Evolutionary conservation across 2,113 vertebrate species (phyloP), one percentile per base, ranked within the genome.

Genomic region (Panurus biarmicus): DNA sequence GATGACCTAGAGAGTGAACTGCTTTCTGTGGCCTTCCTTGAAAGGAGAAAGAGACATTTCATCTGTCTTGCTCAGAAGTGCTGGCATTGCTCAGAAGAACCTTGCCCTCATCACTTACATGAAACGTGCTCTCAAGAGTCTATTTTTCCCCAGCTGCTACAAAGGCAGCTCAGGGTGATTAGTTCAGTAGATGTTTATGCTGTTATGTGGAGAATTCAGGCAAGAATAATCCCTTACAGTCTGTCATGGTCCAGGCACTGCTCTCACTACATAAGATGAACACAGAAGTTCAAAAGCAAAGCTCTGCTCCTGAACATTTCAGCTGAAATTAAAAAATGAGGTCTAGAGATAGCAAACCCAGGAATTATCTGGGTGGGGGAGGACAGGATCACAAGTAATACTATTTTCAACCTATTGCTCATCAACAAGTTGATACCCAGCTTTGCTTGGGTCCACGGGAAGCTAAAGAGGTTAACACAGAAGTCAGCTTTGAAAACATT

Each of bases 1-100:
- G 20, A 48, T 57, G 0, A 6, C 62, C 85, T 47, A 44, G n/a
- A 45, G 26, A 29, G 35, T 66, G n/a, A 87, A 67, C 71, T 75
- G 23, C 36, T 80, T 26, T 35, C 51, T 45, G 16, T 50, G 47
- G 47, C n/a, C 62, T 88, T 61, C 44, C 42, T 50, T 50, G 87
- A 70, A 75, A 85, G 71, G 20, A 94, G 71, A 91, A 90, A 87
- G 53, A 87, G 33, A 35, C 29, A 79, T 85, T 93, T 95, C 47
- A 90, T 62, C 62, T 9, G 7, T 58, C 78, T 70, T 51, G 33
- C 65, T 90, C 78, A 90, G 85, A 70, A 53, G 50, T 47, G 33
- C 58, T 9, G 3, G 29, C 58, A 10, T 47, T 0, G 0, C n/a
- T 54, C 66, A 44, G 57, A 87, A 1, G 5, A 92, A 62, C 51